Evolutionary conservation across 2,113 vertebrate species (phyloP).

Genomic region (Microtus pennsylvanicus): DNA sequence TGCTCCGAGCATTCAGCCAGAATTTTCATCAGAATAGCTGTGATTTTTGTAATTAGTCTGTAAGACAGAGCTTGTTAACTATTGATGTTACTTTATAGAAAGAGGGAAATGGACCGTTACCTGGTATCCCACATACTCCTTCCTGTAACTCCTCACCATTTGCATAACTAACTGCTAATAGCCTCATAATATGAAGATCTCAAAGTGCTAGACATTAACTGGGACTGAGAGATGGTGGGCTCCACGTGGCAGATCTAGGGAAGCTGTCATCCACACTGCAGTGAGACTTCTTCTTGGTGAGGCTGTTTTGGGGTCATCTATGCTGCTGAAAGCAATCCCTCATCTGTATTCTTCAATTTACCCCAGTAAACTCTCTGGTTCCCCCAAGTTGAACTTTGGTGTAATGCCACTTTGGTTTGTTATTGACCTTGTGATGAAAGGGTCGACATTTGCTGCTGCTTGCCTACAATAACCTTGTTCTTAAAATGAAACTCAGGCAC

Average conservation of each 20-base stretch:
- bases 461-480: background rate
- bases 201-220: too few relatives aligned
- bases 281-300: background rate
- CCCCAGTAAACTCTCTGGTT: background rate
- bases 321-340: background rate
- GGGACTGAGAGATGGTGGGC: background rate
- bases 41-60: background rate
- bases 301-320: background rate
- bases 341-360: background rate
- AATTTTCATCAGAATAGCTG: background rate
- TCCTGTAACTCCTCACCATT: background rate
- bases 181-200: background rate
- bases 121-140: background rate
- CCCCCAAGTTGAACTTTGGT: background rate
- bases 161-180: background rate
- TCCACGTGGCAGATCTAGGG: too few relatives aligned
- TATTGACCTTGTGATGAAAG: background rate
- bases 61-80: background rate
- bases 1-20: background rate
- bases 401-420: background rate
- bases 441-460: background rate
- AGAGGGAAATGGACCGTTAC: background rate
- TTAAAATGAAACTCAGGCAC: background rate
- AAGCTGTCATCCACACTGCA: background rate
- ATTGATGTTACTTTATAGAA: background rate